Percentiles rank a stretch among this genome's conserved stretches.
phyloP scores from a whole-genome alignment of 2,113 vertebrate species.

The Trochalopteron elliotii region DNA sequence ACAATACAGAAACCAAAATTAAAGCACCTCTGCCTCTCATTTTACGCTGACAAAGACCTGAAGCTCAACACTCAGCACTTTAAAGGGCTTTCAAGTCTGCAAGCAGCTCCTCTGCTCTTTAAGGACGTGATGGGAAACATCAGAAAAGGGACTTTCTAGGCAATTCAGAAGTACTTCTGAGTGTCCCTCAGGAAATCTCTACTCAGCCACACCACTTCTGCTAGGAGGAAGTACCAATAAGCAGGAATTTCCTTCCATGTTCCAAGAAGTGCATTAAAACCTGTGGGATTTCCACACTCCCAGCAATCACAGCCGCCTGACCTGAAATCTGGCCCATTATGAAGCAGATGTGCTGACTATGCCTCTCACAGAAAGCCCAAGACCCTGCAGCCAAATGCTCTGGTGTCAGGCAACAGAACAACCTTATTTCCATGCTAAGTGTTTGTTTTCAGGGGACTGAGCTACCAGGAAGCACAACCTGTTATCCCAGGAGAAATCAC shows the following conservation, averaged over 20 bases:
- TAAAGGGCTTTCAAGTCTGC: conserved; percentile 34
- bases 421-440: not conserved
- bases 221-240: not conserved
- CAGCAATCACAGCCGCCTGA: not conserved
- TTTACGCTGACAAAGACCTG: conserved; percentile 18
- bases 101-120: not conserved
- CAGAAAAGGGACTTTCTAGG: not conserved
- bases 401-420: not conserved
- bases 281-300: not conserved
- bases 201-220: not conserved
- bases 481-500: not conserved
- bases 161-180: not conserved
- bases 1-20: conserved; percentile 31
- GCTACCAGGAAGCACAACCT: not conserved
- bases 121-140: not conserved
- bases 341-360: not conserved
- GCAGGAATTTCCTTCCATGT: not conserved
- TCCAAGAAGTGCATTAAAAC: not conserved
- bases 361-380: not conserved
- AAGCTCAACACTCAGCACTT: conserved; percentile 59
- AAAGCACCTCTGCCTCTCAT: conserved; percentile 31
- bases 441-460: not conserved
- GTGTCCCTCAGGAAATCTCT: not conserved
- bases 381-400: not conserved
- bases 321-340: not conserved